Percentiles rank a stretch among this genome's conserved stretches.
Conservation (phyloP, 2,888 invertebrate species). For the Hesperia comma region DNA sequence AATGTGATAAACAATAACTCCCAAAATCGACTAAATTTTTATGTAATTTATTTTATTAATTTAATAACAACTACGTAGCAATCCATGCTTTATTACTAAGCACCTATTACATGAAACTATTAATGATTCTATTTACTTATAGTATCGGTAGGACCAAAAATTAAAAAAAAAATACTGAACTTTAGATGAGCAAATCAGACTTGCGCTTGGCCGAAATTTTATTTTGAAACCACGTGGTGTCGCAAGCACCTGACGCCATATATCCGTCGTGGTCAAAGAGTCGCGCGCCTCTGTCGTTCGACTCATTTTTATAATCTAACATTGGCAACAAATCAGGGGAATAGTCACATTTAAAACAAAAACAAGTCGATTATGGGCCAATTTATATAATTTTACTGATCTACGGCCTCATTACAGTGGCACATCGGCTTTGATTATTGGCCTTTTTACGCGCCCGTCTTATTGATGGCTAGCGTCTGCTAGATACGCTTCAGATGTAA, state of each 20-base stretch:
- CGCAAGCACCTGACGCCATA: constrained; percentile 27
- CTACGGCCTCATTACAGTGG: constrained; percentile 65
- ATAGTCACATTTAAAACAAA: constrained; percentile 75
- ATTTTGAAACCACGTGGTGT: constrained; percentile 26
- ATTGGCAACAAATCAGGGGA: constrained; percentile 76
- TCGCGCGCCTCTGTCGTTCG: constrained; percentile 15
- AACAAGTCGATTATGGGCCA: constrained; percentile 79
- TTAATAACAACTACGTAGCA: no score
- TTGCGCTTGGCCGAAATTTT: constrained; percentile 9
- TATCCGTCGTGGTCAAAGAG: constrained; percentile 31
- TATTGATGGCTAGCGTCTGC: constrained; percentile 65
- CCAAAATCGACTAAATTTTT: no score
- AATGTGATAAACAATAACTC: no score
- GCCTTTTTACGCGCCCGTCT: constrained; percentile 62
- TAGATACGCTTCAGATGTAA: constrained; percentile 51
- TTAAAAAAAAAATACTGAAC: background rate
- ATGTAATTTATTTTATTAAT: no score
- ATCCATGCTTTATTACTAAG: no score
- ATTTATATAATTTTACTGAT: constrained; percentile 76
- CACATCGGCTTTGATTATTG: constrained; percentile 67
- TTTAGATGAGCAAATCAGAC: background rate
- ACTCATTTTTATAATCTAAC: constrained; percentile 66
- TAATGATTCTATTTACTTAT: no score
- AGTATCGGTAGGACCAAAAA: no score
- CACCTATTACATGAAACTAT: no score